Evolutionary conservation across 1,140 invertebrate species (phyloP).

Genomic region (Proctacanthus coquilletti): DNA sequence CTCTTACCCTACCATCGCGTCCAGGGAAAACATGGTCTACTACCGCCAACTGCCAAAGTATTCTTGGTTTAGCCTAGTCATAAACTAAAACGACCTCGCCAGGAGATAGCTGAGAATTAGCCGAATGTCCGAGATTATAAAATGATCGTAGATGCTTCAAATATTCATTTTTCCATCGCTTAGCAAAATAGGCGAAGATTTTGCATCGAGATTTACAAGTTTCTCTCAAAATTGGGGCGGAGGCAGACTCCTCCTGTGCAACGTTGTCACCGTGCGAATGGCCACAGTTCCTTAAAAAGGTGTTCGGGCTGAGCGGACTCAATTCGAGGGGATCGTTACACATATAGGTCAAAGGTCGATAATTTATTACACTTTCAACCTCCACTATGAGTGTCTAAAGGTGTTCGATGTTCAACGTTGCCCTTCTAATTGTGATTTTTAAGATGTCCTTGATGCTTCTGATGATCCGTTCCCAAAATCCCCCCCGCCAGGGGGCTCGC

Average conservation of each 20-base stretch:
- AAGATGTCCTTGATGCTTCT: conserved; percentile 9
- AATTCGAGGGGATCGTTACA: neutral
- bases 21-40: neutral
- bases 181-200: neutral
- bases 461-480: conserved; percentile 22
- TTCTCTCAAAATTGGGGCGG: neutral
- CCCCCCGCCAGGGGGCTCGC: conserved; percentile 22
- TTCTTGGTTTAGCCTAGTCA: neutral
- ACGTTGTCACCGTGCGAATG: neutral
- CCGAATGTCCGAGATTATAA: neutral
- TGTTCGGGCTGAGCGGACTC: neutral
- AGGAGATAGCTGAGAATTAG: neutral
- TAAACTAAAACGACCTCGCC: neutral
- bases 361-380: neutral
- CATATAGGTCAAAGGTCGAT: neutral
- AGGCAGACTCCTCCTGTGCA: neutral
- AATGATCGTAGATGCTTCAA: neutral
- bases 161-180: neutral
- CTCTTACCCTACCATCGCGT: neutral
- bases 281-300: neutral
- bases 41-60: neutral
- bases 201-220: neutral
- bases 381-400: neutral
- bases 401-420: neutral
- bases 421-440: neutral